These are phyloP conservation scores for Ataeniobius toweri DNA, from an alignment of 2,797 vertebrate species.

Conservation along the genomic window DNA sequence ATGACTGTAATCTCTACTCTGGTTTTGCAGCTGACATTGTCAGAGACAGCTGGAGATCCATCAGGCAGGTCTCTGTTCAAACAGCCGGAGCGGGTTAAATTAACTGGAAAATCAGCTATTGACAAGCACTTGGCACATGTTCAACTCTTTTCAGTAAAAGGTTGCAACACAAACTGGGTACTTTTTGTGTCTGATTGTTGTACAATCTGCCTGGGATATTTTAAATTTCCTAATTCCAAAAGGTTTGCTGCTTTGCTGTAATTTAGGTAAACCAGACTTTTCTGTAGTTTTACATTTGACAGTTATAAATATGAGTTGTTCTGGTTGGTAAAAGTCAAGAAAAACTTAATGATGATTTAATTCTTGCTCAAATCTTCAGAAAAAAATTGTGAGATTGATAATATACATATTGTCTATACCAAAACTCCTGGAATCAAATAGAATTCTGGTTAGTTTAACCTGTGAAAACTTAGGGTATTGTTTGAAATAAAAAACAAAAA, in stretches of 20 bases:
- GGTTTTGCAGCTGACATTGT: conserved; percentile 6
- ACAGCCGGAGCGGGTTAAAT: conserved; percentile 52
- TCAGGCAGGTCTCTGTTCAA: conserved; percentile 43
- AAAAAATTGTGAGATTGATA: not conserved
- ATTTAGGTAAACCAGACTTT: not conserved
- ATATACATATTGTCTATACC: not conserved
- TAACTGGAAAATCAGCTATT: conserved; percentile 51
- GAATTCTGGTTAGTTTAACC: not conserved
- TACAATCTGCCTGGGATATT: not conserved
- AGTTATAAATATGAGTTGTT: not conserved
- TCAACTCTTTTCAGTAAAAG: conserved; percentile 41
- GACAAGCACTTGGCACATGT: conserved; percentile 54
- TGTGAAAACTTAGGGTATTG: not conserved
- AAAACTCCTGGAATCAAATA: not conserved
- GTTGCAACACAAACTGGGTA: conserved; percentile 5
- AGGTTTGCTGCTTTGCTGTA: not conserved
- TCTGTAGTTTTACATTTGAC: no score
- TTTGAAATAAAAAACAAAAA: no score
- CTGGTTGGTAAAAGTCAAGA: not conserved
- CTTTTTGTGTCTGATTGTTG: conserved; percentile 1
- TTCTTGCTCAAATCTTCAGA: not conserved
- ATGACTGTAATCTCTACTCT: conserved; percentile 11
- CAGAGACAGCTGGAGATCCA: conserved; percentile 42
- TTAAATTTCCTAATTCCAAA: not conserved
- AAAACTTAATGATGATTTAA: not conserved